Evolutionary conservation across 2,113 vertebrate genomes (phyloP).

Genomic region (Cariama cristata): DNA sequence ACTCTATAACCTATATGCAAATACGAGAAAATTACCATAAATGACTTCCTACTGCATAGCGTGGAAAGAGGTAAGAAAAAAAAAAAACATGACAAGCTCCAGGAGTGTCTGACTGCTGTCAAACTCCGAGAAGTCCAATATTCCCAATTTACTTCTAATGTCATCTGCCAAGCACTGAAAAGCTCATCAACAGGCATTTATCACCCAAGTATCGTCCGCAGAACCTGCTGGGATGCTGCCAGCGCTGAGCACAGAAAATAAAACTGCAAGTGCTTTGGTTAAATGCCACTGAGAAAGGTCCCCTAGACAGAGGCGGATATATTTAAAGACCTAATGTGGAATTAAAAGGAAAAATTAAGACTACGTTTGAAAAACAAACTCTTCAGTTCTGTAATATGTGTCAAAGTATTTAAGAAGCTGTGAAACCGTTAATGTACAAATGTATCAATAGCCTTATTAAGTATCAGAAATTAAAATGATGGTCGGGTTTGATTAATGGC

Average conservation of each 20-base stretch:
- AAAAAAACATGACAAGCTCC: constrained; percentile 54
- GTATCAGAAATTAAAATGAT: neutral
- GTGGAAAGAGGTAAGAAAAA: constrained; percentile 59
- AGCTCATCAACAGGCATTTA: neutral
- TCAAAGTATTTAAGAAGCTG: neutral
- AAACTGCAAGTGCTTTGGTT: neutral
- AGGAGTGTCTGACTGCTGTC: constrained; percentile 65
- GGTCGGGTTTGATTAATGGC: neutral
- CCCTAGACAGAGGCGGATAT: too few relatives aligned
- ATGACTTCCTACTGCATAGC: constrained; percentile 74
- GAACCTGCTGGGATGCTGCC: neutral
- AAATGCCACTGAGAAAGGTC: neutral
- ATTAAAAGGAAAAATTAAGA: neutral
- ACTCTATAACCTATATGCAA: constrained; percentile 88
- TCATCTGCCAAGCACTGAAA: constrained; percentile 36
- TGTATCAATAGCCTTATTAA: neutral
- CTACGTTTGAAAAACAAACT: accelerated
- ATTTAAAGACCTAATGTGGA: accelerated
- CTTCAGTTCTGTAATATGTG: neutral
- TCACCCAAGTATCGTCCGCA: neutral
- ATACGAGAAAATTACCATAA: constrained; percentile 82
- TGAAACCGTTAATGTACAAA: neutral
- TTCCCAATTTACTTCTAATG: constrained; percentile 35
- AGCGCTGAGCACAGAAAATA: neutral
- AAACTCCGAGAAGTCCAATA: constrained; percentile 39